Conservation (phyloP, 2,797 vertebrate genomes). For the Dromococcyx pavoninus region DNA sequence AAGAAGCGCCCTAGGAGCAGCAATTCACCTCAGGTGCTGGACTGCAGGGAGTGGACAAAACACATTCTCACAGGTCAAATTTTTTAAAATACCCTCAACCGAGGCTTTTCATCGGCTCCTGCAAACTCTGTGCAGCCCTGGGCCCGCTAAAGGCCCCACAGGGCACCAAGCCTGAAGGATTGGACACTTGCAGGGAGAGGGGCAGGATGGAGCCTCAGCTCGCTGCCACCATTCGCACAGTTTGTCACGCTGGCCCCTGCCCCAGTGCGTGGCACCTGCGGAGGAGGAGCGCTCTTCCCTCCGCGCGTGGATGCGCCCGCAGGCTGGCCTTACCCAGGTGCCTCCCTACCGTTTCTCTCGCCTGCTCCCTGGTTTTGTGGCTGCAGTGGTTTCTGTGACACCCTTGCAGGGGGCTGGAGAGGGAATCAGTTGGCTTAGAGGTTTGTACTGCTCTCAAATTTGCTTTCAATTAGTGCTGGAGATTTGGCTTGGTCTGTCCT, state of each 20-base stretch:
- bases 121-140: background rate
- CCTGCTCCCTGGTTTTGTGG: background rate
- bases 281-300: background rate
- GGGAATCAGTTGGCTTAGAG: background rate
- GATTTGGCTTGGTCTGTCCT: background rate
- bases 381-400: background rate
- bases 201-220: fast-evolving
- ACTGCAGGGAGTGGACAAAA: background rate
- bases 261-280: fast-evolving
- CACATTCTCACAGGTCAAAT: background rate
- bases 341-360: background rate
- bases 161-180: background rate
- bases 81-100: background rate
- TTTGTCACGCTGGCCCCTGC: background rate
- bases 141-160: background rate
- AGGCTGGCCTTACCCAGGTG: background rate
- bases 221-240: fast-evolving
- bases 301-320: fast-evolving
- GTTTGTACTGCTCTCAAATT: background rate
- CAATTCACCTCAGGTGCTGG: background rate
- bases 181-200: background rate
- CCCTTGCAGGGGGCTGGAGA: background rate
- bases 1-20: background rate
- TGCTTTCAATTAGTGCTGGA: background rate
- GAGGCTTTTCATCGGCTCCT: background rate